phyloP scores from a whole-genome alignment of 2,888 invertebrate genomes.

The Neoascia interrupta region DNA sequence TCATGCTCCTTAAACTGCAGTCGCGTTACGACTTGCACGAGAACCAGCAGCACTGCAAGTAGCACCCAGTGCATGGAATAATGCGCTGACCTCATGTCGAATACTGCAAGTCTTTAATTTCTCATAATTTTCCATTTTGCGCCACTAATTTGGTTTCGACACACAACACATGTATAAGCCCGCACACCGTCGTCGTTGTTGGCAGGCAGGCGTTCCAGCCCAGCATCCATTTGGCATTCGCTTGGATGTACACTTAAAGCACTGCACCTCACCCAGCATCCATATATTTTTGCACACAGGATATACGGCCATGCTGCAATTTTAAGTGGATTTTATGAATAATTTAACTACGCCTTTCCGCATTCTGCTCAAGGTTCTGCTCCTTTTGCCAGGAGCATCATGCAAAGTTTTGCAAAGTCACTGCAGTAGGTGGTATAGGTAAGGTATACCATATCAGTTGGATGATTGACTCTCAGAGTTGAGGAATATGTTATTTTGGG shows the following conservation, averaged over 20 bases:
- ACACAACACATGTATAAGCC: neutral
- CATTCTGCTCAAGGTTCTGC: slow-evolving; percentile 58
- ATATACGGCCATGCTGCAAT: slow-evolving; percentile 63
- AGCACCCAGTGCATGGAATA: slow-evolving; percentile 39
- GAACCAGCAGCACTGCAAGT: neutral
- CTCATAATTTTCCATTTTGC: slow-evolving; percentile 68
- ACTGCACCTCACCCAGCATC: slow-evolving; percentile 45
- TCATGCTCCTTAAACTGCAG: slow-evolving; percentile 32
- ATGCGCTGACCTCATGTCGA: slow-evolving; percentile 67
- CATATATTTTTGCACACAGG: slow-evolving; percentile 57
- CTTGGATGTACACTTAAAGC: slow-evolving; percentile 48
- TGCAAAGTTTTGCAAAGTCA: neutral
- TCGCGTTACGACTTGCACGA: slow-evolving; percentile 18
- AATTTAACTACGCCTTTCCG: slow-evolving; percentile 65
- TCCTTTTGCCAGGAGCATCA: neutral
- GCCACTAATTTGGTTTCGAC: slow-evolving; percentile 66
- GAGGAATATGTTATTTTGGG: slow-evolving; percentile 30
- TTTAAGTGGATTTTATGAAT: slow-evolving; percentile 68
- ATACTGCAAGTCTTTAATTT: slow-evolving; percentile 68
- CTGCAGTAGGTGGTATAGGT: slow-evolving; percentile 10
- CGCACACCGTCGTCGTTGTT: neutral
- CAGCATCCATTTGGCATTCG: slow-evolving; percentile 21
- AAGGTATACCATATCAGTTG: slow-evolving; percentile 62
- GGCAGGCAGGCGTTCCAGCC: neutral
- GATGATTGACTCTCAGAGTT: slow-evolving; percentile 58